These are phyloP conservation scores for Rhadina sibilatrix DNA, from an alignment of 2,113 vertebrate species.

Conservation along the genomic window DNA sequence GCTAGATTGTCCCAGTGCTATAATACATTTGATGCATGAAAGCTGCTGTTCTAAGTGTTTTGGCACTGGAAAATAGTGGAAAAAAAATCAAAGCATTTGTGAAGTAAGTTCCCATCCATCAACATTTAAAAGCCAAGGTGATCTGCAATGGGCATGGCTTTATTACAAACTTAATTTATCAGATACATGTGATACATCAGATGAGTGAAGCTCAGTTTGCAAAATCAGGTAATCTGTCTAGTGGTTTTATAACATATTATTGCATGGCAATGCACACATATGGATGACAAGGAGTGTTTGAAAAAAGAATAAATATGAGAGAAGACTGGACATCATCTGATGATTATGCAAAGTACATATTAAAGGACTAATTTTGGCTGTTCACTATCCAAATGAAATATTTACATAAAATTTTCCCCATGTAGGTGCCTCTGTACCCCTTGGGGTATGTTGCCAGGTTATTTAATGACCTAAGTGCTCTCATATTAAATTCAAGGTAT, in stretches of 20 bases:
- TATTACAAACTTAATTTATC: neutral
- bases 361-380: neutral
- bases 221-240: neutral
- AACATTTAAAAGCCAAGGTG: neutral
- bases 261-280: neutral
- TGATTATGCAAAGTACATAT: neutral
- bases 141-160: neutral
- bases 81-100: neutral
- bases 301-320: neutral
- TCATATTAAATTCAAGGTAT: neutral
- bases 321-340: neutral
- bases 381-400: neutral
- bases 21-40: neutral
- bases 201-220: neutral
- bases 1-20: neutral
- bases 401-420: neutral
- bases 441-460: neutral
- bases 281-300: neutral
- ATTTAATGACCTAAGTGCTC: constrained; percentile 4
- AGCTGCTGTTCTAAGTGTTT: neutral
- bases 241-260: neutral
- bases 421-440: neutral
- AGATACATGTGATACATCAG: neutral
- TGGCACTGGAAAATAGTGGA: neutral
- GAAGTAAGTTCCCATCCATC: neutral